phyloP scores from a whole-genome alignment of 2,113 vertebrate species.

The Deroptyus accipitrinus region DNA sequence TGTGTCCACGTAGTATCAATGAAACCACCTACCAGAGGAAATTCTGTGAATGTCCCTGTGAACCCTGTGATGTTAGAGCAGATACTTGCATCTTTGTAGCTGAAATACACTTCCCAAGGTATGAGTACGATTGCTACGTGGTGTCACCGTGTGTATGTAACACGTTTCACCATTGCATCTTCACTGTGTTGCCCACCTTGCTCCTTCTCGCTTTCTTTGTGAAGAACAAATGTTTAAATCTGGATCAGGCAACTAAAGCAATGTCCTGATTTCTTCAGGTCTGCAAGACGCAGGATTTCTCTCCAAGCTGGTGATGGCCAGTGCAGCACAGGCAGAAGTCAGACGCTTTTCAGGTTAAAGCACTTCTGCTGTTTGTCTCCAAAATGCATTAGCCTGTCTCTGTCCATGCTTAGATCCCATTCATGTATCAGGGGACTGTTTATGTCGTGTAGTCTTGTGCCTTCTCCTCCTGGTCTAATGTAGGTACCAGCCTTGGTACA shows the following conservation, averaged over 20 bases:
- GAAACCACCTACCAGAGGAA: neutral
- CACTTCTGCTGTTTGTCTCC: neutral
- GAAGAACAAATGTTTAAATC: neutral
- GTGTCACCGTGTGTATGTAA: neutral
- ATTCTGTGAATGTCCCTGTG: neutral
- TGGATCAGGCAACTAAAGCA: neutral
- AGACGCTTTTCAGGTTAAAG: neutral
- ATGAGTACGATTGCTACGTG: too few species aligned
- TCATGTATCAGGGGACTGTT: neutral
- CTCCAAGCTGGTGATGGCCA: neutral
- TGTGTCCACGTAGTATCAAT: accelerated
- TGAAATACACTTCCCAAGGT: neutral
- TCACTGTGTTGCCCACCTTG: neutral
- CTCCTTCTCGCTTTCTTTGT: neutral
- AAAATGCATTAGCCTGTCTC: neutral
- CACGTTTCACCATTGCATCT: neutral
- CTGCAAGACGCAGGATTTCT: neutral
- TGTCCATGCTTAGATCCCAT: neutral
- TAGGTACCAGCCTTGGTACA: neutral
- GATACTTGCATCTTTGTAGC: neutral
- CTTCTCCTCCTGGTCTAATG: neutral
- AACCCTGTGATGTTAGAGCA: neutral
- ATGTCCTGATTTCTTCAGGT: neutral
- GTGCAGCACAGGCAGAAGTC: accelerated
- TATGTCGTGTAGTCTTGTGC: neutral